phyloP scores from a whole-genome alignment of 2,113 vertebrate species.

The Bombycilla garrulus region DNA sequence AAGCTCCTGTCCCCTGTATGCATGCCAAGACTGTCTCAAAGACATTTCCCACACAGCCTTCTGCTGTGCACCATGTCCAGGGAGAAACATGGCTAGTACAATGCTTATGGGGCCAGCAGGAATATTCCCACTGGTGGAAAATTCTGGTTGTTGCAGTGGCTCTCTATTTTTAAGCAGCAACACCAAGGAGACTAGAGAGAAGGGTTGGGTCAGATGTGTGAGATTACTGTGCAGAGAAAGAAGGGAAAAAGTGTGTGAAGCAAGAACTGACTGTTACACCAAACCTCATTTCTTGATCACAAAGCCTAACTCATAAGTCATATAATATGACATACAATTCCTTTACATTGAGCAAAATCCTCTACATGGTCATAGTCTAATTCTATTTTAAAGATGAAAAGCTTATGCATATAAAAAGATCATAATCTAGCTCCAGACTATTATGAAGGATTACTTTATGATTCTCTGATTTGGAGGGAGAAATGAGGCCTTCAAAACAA shows the following conservation, averaged over 20 bases:
- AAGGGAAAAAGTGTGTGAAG: background rate
- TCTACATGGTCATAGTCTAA: rapidly evolving
- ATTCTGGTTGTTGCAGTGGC: background rate
- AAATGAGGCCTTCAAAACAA: background rate
- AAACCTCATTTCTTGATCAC: background rate
- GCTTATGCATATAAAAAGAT: background rate
- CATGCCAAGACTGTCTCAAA: background rate
- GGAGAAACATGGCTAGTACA: background rate
- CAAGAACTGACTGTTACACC: background rate
- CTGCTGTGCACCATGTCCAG: background rate
- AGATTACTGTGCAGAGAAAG: background rate
- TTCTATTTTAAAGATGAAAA: background rate
- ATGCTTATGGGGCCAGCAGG: background rate
- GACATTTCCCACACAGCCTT: background rate
- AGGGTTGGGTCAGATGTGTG: background rate
- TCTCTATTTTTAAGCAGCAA: background rate
- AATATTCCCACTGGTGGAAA: background rate
- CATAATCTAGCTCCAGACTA: background rate
- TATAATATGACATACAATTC: background rate
- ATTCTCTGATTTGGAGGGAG: background rate
- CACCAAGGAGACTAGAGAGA: background rate
- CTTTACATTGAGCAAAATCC: background rate
- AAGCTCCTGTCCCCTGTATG: rapidly evolving
- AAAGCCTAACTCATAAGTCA: background rate
- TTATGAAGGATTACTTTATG: background rate